Evolutionary conservation across 2,888 invertebrate species (phyloP), one percentile per base, ranked within the genome.

Genomic region (Drosophila putrida): DNA sequence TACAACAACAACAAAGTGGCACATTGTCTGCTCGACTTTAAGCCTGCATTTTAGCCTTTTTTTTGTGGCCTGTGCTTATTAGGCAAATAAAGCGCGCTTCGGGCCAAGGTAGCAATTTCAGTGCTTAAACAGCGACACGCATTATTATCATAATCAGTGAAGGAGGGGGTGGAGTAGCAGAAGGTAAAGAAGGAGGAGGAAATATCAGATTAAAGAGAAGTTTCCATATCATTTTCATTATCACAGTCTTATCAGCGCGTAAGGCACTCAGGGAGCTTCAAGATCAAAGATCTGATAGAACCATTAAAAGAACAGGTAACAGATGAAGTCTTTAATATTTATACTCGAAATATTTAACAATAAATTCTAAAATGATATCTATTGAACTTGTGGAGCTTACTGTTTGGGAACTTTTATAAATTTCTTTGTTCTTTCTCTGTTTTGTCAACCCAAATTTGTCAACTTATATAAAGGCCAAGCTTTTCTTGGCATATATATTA

Each of bases 1-100:
- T 71, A 43, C 71, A 65, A 61, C 59, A 63, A n/a, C 66, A 71
- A 54, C 63, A 58, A 58, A 53, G 64, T 60, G 49, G 54, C 68
- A 68, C 80, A 80, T 86, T 83, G 81, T 82, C 43, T 78, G 88
- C 86, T 84, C 88, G 88, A 83, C 62, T 86, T 86, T 58, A 28
- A 36, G 54, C 46, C 44, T 9, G 28, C 5, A 31, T 46, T 28
- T 46, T 39, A 20, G 4, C 41, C 39, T 28, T 28, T 47, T 54
- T 35, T 49, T 43, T 55, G 61, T 46, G 46, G 59, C 49, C 49
- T 31, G 62, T 47, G 73, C 83, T 89, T 89, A 82, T 89, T 89
- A 89, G 84, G 75, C 82, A 79, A 80, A 85, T 79, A 76, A 75
- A 79, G 67, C 60, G 70, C 59, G 38, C 55, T 58, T 44, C 35